Evolutionary conservation across 2,888 invertebrate genomes (phyloP).

Genomic region (Lasius platythorax): DNA sequence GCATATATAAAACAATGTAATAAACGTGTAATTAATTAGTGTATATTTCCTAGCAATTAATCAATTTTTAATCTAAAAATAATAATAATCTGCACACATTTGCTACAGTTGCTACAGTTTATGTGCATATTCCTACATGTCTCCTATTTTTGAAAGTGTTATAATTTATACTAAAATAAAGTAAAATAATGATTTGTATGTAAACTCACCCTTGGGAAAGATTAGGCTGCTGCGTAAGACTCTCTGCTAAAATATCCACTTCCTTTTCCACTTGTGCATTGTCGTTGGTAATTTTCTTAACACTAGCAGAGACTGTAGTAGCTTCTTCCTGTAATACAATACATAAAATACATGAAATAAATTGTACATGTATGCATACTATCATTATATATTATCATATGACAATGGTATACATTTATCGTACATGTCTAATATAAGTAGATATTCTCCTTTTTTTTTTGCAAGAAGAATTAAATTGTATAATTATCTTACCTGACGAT

Average conservation of each 20-base stretch:
- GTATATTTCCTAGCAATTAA: neutral
- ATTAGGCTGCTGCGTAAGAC: slow-evolving; percentile 82
- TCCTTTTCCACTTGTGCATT: slow-evolving; percentile 65
- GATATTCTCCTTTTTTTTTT: neutral
- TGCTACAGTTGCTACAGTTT: neutral
- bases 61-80: neutral
- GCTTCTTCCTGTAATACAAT: slow-evolving; percentile 60
- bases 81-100: neutral
- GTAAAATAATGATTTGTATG: slow-evolving; percentile 15
- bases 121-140: neutral
- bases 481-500: slow-evolving; percentile 63
- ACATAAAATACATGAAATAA: neutral
- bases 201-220: slow-evolving; percentile 83
- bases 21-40: neutral
- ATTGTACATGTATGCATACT: neutral
- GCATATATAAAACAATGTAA: neutral
- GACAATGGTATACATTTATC: neutral
- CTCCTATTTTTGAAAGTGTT: neutral
- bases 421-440: neutral
- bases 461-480: neutral
- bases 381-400: neutral
- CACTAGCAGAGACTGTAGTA: slow-evolving; percentile 54
- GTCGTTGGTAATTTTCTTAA: slow-evolving; percentile 56
- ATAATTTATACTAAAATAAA: neutral
- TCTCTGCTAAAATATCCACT: slow-evolving; percentile 79